Conservation (phyloP, 1,140 invertebrate species). For the Triops longicaudatus region DNA sequence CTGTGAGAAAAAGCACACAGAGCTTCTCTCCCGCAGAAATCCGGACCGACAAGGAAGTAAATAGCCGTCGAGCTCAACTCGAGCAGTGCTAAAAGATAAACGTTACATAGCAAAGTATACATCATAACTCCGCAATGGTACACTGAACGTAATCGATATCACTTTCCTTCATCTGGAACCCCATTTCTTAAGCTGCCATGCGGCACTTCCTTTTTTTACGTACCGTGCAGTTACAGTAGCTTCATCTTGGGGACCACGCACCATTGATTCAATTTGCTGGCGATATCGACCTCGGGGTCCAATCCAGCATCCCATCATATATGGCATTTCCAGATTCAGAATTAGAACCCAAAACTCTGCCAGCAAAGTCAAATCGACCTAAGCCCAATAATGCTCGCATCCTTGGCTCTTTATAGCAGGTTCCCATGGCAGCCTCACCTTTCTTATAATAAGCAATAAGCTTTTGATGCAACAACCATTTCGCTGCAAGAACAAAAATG, state of each 20-base stretch:
- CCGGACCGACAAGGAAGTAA: background rate
- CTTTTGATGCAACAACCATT: background rate
- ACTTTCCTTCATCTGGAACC: background rate
- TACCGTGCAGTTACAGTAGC: constrained; percentile 5
- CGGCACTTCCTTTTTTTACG: background rate
- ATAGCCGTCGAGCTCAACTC: constrained; percentile 1
- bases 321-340: constrained; percentile 8
- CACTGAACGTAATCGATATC: constrained; percentile 1
- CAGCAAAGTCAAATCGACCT: background rate
- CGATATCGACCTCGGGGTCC: constrained; percentile 5
- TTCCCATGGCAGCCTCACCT: background rate
- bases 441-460: constrained; percentile 7
- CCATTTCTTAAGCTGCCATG: constrained; percentile 14
- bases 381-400: constrained; percentile 7
- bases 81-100: constrained; percentile 12
- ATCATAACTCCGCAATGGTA: constrained; percentile 13
- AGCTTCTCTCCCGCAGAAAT: background rate
- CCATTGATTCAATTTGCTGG: constrained; percentile 3
- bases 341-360: constrained; percentile 6
- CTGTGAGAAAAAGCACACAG: background rate
- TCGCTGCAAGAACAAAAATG: background rate
- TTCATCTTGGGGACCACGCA: constrained; percentile 13
- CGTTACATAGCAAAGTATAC: constrained; percentile 1
- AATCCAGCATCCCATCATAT: background rate
- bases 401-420: background rate